phyloP scores from a whole-genome alignment of 2,113 vertebrate genomes.

The Accipiter virgatus region DNA sequence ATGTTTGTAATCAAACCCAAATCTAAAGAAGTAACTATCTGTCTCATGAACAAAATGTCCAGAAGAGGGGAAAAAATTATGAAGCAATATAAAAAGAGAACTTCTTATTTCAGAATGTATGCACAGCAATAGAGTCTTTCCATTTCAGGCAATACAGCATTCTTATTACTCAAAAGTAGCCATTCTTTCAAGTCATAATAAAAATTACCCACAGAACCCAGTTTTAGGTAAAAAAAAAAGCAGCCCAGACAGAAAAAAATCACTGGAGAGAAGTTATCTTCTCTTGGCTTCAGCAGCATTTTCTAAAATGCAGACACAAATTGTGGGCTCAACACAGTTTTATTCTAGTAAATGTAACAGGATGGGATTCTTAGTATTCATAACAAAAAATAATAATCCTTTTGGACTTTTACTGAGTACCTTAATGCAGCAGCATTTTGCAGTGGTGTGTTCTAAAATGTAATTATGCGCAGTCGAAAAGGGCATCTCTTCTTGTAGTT shows the following conservation, averaged over 20 bases:
- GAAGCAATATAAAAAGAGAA: neutral
- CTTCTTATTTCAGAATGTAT: neutral
- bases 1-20: slow-evolving; percentile 2
- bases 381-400: neutral
- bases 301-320: slow-evolving; percentile 12
- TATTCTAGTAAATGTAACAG: neutral
- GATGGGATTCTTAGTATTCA: slow-evolving; percentile 19
- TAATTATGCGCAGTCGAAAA: neutral
- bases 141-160: slow-evolving; percentile 18
- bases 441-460: neutral
- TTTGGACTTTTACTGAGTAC: neutral
- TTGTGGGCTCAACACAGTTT: neutral
- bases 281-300: neutral
- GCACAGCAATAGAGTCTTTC: slow-evolving; percentile 7
- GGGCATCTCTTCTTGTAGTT: neutral
- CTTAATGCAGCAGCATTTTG: neutral
- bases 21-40: neutral
- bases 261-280: neutral
- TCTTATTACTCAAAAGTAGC: slow-evolving; percentile 27
- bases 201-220: slow-evolving; percentile 48
- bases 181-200: slow-evolving; percentile 56
- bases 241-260: neutral
- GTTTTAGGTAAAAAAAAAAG: neutral
- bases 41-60: neutral
- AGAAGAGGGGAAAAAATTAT: neutral